Evolutionary conservation across 2,888 invertebrate species (phyloP).

Genomic region (Mesoligia furuncula): DNA sequence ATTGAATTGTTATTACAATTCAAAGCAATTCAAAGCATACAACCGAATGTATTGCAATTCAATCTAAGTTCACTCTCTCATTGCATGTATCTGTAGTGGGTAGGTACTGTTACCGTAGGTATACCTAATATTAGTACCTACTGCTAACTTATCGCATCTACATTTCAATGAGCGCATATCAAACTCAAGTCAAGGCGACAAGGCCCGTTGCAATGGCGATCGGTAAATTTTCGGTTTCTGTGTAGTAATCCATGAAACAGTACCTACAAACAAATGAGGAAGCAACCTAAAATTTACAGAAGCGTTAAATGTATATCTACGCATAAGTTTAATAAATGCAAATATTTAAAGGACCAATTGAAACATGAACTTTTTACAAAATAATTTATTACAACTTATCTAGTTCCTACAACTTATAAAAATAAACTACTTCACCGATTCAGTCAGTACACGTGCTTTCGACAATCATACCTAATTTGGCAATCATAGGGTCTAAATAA

Average conservation of each 20-base stretch:
- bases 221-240: neutral
- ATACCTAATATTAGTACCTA: neutral
- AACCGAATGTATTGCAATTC: slow-evolving; percentile 23
- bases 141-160: neutral
- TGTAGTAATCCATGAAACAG: neutral
- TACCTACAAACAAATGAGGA: slow-evolving; percentile 12
- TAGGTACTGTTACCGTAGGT: neutral
- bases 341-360: slow-evolving; percentile 50
- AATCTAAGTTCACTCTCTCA: slow-evolving; percentile 15
- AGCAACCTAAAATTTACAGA: slow-evolving; percentile 23
- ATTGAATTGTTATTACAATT: slow-evolving; percentile 29
- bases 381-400: slow-evolving; percentile 81
- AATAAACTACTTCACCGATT: slow-evolving; percentile 62
- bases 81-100: neutral
- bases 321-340: slow-evolving; percentile 5
- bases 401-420: slow-evolving; percentile 78
- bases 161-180: neutral
- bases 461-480: slow-evolving; percentile 56
- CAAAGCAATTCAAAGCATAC: neutral
- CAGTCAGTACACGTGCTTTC: slow-evolving; percentile 69
- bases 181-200: neutral
- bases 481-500: slow-evolving; percentile 53
- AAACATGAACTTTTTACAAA: slow-evolving; percentile 65
- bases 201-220: neutral
- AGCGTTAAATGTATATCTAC: neutral